Conservation (phyloP, 2,113 vertebrate species). For the Anthoscopus minutus region DNA sequence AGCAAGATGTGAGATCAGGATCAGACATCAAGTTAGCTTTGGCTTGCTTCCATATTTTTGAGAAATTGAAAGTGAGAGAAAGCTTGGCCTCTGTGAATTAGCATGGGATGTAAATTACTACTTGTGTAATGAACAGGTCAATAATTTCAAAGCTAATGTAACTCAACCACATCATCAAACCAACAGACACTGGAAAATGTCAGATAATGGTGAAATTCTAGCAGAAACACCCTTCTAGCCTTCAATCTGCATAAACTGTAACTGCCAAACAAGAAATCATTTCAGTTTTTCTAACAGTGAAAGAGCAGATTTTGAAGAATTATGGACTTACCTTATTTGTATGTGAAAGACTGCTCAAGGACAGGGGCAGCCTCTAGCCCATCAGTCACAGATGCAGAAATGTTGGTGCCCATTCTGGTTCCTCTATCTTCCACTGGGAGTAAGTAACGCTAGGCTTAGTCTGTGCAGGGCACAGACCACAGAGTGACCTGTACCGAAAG, state of each 20-base stretch:
- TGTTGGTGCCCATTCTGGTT: not conserved
- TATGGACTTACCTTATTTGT: not conserved
- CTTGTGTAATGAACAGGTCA: not conserved
- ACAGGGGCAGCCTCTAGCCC: not conserved
- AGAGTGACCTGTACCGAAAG: not conserved
- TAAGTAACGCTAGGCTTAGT: no score
- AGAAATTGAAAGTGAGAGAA: not conserved
- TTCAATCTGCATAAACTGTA: not conserved
- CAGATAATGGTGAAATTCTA: not conserved
- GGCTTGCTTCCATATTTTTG: not conserved
- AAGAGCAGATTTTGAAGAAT: not conserved
- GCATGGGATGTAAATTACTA: not conserved
- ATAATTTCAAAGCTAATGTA: not conserved
- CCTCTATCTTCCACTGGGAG: not conserved
- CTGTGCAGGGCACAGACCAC: rapidly evolving
- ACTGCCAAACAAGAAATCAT: not conserved
- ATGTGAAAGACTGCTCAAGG: not conserved
- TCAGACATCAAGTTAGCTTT: not conserved
- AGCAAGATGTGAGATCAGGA: not conserved
- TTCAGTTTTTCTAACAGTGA: not conserved
- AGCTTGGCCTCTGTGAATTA: constrained; percentile 9
- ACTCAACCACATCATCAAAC: not conserved
- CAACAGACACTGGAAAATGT: not conserved
- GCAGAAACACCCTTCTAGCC: not conserved
- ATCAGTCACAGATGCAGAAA: not conserved